A percentile compares a stretch with the other conserved stretches of the same genome.
Evolutionary conservation across 2,888 invertebrate species (phyloP).

Genomic region (Troides aeacus): DNA sequence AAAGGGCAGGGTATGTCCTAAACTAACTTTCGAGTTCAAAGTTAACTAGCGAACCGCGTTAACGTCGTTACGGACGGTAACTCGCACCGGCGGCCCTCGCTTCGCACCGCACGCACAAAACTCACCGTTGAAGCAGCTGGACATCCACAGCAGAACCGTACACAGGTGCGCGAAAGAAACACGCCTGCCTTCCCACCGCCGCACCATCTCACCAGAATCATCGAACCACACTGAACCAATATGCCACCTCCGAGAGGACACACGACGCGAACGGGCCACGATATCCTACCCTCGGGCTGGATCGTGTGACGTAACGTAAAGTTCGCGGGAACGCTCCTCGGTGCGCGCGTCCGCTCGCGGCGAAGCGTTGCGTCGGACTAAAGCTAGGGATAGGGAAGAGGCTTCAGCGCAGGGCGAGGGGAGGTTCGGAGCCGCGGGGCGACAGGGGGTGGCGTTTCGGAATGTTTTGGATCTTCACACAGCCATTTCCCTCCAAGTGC

Average conservation of each 20-base stretch:
- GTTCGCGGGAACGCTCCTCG: slow-evolving; percentile 38
- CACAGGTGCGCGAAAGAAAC: slow-evolving; percentile 60
- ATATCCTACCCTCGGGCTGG: slow-evolving; percentile 53
- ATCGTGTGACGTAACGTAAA: slow-evolving; percentile 68
- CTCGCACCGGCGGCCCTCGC: slow-evolving; percentile 33
- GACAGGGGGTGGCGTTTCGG: slow-evolving; percentile 39
- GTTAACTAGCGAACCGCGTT: too few relatives aligned
- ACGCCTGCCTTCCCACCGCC: slow-evolving; percentile 59
- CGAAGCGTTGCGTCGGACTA: slow-evolving; percentile 60
- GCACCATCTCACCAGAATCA: slow-evolving; percentile 70
- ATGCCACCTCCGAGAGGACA: slow-evolving; percentile 46
- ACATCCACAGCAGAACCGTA: slow-evolving; percentile 61
- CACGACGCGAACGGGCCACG: slow-evolving; percentile 50
- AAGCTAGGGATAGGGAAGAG: slow-evolving; percentile 40
- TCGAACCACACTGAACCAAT: slow-evolving; percentile 65
- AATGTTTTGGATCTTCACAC: slow-evolving; percentile 70
- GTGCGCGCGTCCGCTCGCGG: slow-evolving; percentile 48
- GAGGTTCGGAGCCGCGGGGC: too few relatives aligned
- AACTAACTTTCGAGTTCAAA: slow-evolving; percentile 7
- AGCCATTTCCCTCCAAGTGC: slow-evolving; percentile 60
- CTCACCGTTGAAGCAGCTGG: slow-evolving; percentile 73
- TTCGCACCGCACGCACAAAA: slow-evolving; percentile 49
- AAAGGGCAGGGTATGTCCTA: too few relatives aligned
- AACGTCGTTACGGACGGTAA: too few relatives aligned
- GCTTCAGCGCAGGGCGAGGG: slow-evolving; percentile 43